Conservation (phyloP, 2,797 vertebrate species). For the Rhinichthys osculus region DNA sequence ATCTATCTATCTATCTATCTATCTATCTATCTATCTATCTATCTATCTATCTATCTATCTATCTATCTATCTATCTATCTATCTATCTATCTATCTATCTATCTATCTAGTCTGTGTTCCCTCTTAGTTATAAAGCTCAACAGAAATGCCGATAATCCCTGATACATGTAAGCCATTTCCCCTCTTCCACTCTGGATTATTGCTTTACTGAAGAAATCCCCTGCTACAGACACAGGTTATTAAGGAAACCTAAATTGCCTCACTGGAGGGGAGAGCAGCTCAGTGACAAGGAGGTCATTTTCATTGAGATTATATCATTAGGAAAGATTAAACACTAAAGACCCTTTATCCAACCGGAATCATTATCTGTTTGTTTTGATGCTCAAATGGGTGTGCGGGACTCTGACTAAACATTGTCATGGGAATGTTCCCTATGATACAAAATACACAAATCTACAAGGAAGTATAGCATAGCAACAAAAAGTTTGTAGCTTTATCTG, state of each 20-base stretch:
- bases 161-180: conserved; percentile 9
- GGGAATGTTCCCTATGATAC: conserved; percentile 1
- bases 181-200: conserved; percentile 33
- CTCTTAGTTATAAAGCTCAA: neutral
- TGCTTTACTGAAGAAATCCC: conserved; percentile 44
- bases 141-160: conserved; percentile 26
- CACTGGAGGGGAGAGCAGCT: conserved; percentile 35
- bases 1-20: too few species aligned
- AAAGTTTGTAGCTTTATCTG: neutral
- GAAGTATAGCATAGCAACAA: neutral
- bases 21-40: neutral
- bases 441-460: neutral
- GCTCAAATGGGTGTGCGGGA: conserved; percentile 16
- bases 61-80: neutral
- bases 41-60: neutral
- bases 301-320: conserved; percentile 46
- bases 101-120: too few species aligned
- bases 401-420: conserved; percentile 14
- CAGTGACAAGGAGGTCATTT: conserved; percentile 44
- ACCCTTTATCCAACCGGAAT: conserved; percentile 29
- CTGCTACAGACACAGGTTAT: conserved; percentile 35
- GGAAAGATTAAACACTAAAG: conserved; percentile 48
- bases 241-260: conserved; percentile 54
- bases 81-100: neutral
- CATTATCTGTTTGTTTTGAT: conserved; percentile 20